phyloP scores from a whole-genome alignment of 1,140 invertebrate genomes.

The Pantala flavescens region DNA sequence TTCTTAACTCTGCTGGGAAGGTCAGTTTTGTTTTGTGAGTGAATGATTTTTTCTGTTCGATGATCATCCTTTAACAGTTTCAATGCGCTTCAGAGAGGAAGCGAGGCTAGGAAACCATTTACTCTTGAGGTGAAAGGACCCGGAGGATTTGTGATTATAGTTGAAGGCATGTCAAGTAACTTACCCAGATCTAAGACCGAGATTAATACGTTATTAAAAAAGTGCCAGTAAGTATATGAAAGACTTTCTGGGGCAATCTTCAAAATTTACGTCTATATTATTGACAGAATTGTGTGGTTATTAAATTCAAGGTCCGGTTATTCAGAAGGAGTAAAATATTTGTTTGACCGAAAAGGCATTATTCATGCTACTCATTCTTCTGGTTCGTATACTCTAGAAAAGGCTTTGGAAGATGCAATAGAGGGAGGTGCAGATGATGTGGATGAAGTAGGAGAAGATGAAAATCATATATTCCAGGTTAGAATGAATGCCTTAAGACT shows the following conservation, averaged over 20 bases:
- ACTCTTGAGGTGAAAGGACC: background rate
- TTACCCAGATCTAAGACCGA: background rate
- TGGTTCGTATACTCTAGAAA: background rate
- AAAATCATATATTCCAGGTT: background rate
- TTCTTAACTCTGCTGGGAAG: background rate
- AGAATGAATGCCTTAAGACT: background rate
- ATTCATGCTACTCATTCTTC: background rate
- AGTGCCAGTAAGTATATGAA: background rate
- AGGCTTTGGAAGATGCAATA: background rate
- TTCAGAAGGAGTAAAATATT: background rate
- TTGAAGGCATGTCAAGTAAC: background rate
- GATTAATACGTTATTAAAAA: background rate
- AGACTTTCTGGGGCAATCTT: background rate
- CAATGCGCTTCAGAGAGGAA: no score
- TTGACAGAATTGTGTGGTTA: background rate
- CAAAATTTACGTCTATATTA: background rate
- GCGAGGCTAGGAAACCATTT: background rate
- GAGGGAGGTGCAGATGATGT: background rate
- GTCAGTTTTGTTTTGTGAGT: background rate
- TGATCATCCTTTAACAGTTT: no score
- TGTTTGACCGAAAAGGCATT: background rate
- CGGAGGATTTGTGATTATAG: background rate
- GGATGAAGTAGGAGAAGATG: background rate
- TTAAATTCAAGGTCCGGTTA: background rate
- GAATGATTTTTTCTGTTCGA: no score